Conservation (phyloP, 2,113 vertebrate genomes). For the Gobius niger region DNA sequence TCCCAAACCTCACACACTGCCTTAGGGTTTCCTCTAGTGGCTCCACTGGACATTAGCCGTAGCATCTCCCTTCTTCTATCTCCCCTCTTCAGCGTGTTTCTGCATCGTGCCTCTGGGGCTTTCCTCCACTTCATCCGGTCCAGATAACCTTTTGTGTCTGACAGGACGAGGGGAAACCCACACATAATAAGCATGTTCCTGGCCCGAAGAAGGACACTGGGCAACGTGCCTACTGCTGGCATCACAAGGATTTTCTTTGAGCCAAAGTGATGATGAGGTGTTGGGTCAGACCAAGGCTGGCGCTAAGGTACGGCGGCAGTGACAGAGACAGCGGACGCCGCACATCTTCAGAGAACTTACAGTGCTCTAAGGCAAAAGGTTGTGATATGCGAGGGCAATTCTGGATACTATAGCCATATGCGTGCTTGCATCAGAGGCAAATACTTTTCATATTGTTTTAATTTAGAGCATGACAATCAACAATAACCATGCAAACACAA, state of each 20-base stretch:
- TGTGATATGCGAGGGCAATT: slow-evolving; percentile 1
- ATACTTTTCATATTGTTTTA: slow-evolving; percentile 48
- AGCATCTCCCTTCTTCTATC: slow-evolving; percentile 44
- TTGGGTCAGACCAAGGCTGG: slow-evolving; percentile 35
- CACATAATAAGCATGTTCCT: slow-evolving; percentile 46
- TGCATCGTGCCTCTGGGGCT: slow-evolving; percentile 61
- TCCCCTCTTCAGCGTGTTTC: slow-evolving; percentile 60
- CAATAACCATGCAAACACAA: slow-evolving; percentile 27
- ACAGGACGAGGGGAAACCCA: slow-evolving; percentile 27
- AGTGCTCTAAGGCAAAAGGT: slow-evolving; percentile 47
- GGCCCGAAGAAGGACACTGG: slow-evolving; percentile 33
- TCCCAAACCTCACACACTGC: slow-evolving; percentile 53
- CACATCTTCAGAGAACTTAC: slow-evolving; percentile 23
- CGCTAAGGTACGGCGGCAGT: slow-evolving; percentile 27
- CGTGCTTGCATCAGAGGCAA: slow-evolving; percentile 22
- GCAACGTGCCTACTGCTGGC: slow-evolving; percentile 23
- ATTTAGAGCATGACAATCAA: slow-evolving; percentile 25
- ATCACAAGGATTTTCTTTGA: slow-evolving; percentile 36
- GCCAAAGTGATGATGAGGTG: slow-evolving; percentile 56
- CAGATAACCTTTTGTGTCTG: slow-evolving; percentile 59
- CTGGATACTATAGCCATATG: slow-evolving; percentile 1
- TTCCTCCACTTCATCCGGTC: slow-evolving; percentile 34
- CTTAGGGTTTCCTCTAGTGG: slow-evolving; percentile 57
- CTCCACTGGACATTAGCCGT: slow-evolving; percentile 43
- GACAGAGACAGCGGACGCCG: slow-evolving; percentile 15